These are phyloP conservation scores for Diarsia mendica DNA, from an alignment of 2,888 invertebrate genomes.

Conservation along the genomic window DNA sequence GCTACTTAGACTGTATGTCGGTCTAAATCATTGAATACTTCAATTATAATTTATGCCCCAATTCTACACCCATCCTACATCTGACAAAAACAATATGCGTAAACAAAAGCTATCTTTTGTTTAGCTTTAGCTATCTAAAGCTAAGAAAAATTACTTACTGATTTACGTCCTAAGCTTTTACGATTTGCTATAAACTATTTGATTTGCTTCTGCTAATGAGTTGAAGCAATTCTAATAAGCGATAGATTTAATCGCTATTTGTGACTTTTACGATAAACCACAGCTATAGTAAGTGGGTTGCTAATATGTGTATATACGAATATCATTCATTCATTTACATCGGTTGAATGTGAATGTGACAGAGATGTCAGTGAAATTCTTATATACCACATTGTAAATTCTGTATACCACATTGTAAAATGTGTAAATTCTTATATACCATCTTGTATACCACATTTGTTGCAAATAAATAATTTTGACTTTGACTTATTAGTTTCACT, in stretches of 20 bases:
- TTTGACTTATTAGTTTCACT: not conserved
- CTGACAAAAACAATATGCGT: constrained; percentile 31
- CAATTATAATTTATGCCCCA: constrained; percentile 54
- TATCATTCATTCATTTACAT: constrained; percentile 2
- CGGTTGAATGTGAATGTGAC: not conserved
- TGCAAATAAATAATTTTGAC: too few relatives aligned
- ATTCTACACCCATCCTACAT: constrained; percentile 60
- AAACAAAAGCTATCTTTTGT: constrained; percentile 40
- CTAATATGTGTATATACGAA: constrained; percentile 32
- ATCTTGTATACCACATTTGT: too few relatives aligned
- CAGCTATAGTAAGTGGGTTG: constrained; percentile 2
- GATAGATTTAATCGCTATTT: constrained; percentile 37
- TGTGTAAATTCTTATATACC: too few relatives aligned
- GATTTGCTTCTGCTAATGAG: constrained; percentile 45
- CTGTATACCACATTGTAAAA: too few relatives aligned
- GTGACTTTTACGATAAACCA: constrained; percentile 41
- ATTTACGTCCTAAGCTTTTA: constrained; percentile 39
- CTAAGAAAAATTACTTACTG: constrained; percentile 35
- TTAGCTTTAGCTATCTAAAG: constrained; percentile 7
- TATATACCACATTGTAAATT: too few relatives aligned
- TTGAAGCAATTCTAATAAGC: constrained; percentile 37
- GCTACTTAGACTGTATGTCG: constrained; percentile 33
- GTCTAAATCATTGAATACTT: constrained; percentile 64
- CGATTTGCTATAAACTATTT: constrained; percentile 33
- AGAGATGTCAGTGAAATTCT: not conserved